Evolutionary conservation across 2,797 vertebrate species (phyloP), one percentile per base, ranked within the genome.

Genomic region (Pagetopsis macropterus): DNA sequence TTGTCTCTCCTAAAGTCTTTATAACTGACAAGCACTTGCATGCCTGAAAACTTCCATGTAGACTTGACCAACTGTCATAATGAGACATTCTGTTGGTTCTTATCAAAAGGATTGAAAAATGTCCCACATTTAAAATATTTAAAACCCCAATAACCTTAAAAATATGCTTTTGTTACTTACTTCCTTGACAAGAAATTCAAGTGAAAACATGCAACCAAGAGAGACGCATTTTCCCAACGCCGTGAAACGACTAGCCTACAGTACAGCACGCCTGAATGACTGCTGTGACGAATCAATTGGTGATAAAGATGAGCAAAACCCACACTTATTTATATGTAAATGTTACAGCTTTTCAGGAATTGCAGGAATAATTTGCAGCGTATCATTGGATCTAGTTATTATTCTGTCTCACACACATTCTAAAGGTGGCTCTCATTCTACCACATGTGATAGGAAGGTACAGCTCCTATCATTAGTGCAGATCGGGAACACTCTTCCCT

Each of bases 261-360:
- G 46, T 23, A 49, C 23, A 68, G 55, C 43, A 12, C 6, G 5
- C 19, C 10, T 65, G 74, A 66, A 71, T 57, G 23, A 65, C 54
- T 57, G 49, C 48, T 40, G 27, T 51, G 50, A 60, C 1, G 7
- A 17, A 67, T 61, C 40, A 13, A 8, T 58, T 1, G 21, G 59
- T 17, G 50, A 55, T 61, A 21, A 65, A 73, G 62, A 78, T 1
- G 7, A 71, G 76, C 19, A 37, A 54, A 71, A 59, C 46, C 59
- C 33, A 23, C 62, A 23, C 16, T 72, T 72, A 72, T 76, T 74
- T 69, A 45, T 65, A 70, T 75, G 65, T 62, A 75, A 71, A 84
- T 73, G 54, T 16, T 65, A 13, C 21, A 19, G 54, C 68, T 81
- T 72, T 74, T 67, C 60, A 76, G 75, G 65, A 67, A 63, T 40